phyloP scores from a whole-genome alignment of 2,113 vertebrate species.

The Mus pahari region DNA sequence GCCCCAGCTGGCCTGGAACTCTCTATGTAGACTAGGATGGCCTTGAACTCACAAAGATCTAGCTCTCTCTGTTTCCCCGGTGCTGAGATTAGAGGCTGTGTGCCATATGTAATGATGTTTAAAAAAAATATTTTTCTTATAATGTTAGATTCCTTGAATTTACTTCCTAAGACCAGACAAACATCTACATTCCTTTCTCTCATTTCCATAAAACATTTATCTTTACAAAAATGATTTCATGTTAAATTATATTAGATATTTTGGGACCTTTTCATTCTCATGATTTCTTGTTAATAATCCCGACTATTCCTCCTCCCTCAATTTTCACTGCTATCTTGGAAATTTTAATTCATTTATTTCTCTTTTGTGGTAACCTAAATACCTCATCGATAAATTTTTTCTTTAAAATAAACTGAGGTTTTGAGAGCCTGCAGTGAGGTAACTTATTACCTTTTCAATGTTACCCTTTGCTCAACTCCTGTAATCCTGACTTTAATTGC shows the following conservation, averaged over 20 bases:
- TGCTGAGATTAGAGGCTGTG: background rate
- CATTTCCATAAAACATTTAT: background rate
- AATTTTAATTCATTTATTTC: constrained; percentile 8
- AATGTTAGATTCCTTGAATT: background rate
- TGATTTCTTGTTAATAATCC: background rate
- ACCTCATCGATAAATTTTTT: background rate
- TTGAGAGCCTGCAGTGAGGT: background rate
- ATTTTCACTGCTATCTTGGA: background rate
- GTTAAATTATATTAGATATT: background rate
- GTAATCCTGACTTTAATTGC: constrained; percentile 49
- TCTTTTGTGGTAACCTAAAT: background rate
- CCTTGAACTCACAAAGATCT: background rate
- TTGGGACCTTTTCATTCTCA: background rate
- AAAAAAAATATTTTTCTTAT: constrained; percentile 5
- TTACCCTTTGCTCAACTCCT: background rate
- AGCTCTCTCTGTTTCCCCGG: background rate
- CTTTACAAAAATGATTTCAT: background rate
- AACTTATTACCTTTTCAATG: background rate
- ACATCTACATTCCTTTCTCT: background rate
- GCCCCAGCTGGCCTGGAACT: background rate
- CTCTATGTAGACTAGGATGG: background rate
- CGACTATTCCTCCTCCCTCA: background rate
- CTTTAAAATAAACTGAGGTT: constrained; percentile 6
- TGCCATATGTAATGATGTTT: background rate
- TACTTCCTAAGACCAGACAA: background rate